Base-by-base conservation (phyloP, 2,888 invertebrate species). In the Rosalia funebris region DNA sequence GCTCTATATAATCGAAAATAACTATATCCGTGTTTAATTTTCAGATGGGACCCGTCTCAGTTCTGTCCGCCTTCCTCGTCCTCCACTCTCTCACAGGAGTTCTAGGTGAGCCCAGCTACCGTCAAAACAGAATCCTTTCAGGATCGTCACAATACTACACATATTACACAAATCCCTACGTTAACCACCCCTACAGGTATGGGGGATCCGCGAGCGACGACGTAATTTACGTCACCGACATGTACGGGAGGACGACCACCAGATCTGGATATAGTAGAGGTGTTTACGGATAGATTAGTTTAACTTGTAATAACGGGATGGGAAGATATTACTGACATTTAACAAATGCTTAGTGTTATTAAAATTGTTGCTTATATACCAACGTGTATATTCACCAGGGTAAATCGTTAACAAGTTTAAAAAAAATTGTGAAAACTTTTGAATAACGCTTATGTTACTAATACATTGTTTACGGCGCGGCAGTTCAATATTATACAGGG, bases 161-260 rank as follows among this genome's bases (percentile, higher is more conserved):
- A 25, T 68, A 71, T 37, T 72, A 73, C 66, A 65, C 65, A 7
- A 66, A 72, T 53, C 62, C 68, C 4, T 69, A 67, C 37, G 58
- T 60, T 46, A 47, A 65, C 15, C 63, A 70, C 31, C 59, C 65
- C 5, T 68, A 71, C 60, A 66, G 71, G 59, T 69, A 69, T 57
- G 31, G 59, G 15, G 14, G n/a, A 37, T 17, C 57, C 2, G 47
- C 31, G 31, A 41, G 58, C 32, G 57, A 55, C 41, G 56, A 63
- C 41, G 65, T 59, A 25, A 78, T 81, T 50, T 81, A 81, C 63
- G 74, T 80, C 37, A 81, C 79, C 14, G 80, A 81, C 66, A 70
- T 72, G 68, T 78, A 78, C 67, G 81, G 81, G 9, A 73, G 76
- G 64, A 80, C 81, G 2, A 71, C 70, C 2, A 71, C 71, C 12